Evolutionary conservation across 2,888 invertebrate genomes (phyloP).

Genomic region (Girardia tigrina): DNA sequence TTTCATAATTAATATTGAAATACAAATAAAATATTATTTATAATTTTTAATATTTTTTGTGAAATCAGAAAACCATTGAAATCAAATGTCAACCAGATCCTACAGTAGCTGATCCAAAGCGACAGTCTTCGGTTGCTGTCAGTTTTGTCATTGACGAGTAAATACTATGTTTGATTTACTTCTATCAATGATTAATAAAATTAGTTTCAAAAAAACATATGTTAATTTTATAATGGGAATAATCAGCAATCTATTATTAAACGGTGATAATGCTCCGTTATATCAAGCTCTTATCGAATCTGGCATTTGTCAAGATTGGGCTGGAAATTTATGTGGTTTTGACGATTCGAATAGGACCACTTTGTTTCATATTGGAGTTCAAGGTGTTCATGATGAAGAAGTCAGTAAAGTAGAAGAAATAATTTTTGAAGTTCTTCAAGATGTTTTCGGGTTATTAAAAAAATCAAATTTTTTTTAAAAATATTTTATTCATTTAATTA

Average conservation of each 20-base stretch:
- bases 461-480: neutral
- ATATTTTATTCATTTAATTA: slow-evolving; percentile 33
- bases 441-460: slow-evolving; percentile 56
- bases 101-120: slow-evolving; percentile 62
- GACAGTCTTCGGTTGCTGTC: slow-evolving; percentile 70
- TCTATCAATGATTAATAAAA: neutral
- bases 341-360: slow-evolving; percentile 71
- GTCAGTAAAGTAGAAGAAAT: slow-evolving; percentile 59
- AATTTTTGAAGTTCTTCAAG: slow-evolving; percentile 63
- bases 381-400: slow-evolving; percentile 61
- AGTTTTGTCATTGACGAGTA: slow-evolving; percentile 59
- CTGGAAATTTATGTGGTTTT: slow-evolving; percentile 71
- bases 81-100: slow-evolving; percentile 62
- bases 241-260: slow-evolving; percentile 64
- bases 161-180: slow-evolving; percentile 36
- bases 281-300: slow-evolving; percentile 75
- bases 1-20: too few species aligned
- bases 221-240: slow-evolving; percentile 51
- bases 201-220: slow-evolving; percentile 59
- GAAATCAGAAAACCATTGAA: slow-evolving; percentile 39
- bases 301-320: slow-evolving; percentile 69
- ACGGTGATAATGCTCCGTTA: slow-evolving; percentile 77
- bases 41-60: too few species aligned
- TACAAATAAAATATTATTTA: too few species aligned
- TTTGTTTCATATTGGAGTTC: slow-evolving; percentile 69